Evolutionary conservation across 2,888 invertebrate species (phyloP), one percentile per base, ranked within the genome.

Genomic region (Aphidius colemani): DNA sequence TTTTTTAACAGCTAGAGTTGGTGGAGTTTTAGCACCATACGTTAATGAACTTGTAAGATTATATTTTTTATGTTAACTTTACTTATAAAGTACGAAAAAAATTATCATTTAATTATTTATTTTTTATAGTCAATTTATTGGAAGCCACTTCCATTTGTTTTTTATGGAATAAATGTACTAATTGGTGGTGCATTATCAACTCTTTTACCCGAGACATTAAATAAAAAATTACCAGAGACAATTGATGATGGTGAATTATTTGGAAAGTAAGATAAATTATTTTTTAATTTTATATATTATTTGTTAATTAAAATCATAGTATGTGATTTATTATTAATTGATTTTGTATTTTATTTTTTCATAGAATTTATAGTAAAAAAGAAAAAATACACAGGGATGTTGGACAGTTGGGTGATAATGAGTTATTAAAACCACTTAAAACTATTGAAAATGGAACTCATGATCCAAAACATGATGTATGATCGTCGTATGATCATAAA

Each of bases 131-230:
- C 84, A 45, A 85, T 86, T 69, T 79, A 85, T 67, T 88, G 88
- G 88, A 81, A 80, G 64, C 87, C 87, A 3, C 75, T 88, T 48
- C 88, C 88, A 1, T 78, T 88, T 53, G 81, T 88, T 40, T 84
- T 88, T 67, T 88, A 87, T 73, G 89, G 89, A 57, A 78, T 82
- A 9, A 79, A 86, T 56, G 83, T 88, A 1, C 79, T 89, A n/a
- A 67, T 83, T 40, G 87, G 87, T 7, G 89, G 88, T 13, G 61
- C 85, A 3, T 76, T 88, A 63, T 86, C 88, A 0, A 78, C 89
- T 44, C 76, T 87, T 41, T 81, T 90, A 53, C 90, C 90, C 1
- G 90, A 90, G 82, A 90, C 90, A 1, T 79, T 88, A 57, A 88
- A 88, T 69, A 86, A 85, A 72, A 85, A 86, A 67, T 79, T 90